Evolutionary conservation across 53 echinoderm and acorn worm genomes (phyloP).

Genomic region (Henricia sp.): DNA sequence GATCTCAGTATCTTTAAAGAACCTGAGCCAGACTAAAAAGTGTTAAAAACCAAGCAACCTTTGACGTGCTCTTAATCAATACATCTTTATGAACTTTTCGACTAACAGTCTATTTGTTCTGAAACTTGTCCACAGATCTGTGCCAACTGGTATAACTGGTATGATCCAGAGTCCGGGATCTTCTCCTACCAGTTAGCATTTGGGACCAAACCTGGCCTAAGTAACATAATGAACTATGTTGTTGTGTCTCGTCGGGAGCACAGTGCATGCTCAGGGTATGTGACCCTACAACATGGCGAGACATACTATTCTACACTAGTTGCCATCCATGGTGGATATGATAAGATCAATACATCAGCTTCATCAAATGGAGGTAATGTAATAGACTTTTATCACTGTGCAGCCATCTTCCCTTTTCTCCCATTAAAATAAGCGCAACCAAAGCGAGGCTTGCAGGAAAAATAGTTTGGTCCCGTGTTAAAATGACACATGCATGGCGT

Average conservation of each 20-base stretch:
- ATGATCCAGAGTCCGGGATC: constrained; percentile 64
- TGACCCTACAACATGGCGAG: constrained; percentile 57
- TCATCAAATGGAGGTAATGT: constrained; percentile 72
- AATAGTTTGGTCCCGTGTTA: no score
- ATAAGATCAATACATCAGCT: constrained; percentile 59
- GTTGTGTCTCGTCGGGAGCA: constrained; percentile 35
- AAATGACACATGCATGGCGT: no score
- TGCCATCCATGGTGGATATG: constrained; percentile 70
- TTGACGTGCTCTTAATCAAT: no score
- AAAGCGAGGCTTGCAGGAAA: no score
- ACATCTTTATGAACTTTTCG: no score
- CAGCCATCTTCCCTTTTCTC: no score
- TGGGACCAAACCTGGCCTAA: constrained; percentile 39
- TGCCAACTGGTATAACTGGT: constrained; percentile 68
- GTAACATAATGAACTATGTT: constrained; percentile 24
- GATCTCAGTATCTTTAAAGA: no score
- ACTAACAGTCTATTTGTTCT: no score
- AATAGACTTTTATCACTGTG: no score
- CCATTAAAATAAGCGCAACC: no score
- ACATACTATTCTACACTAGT: constrained; percentile 51
- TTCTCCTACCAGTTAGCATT: constrained; percentile 50
- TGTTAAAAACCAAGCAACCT: no score
- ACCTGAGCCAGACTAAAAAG: no score
- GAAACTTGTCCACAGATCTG: constrained; percentile 60
- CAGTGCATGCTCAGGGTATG: constrained; percentile 2